Conservation (phyloP, 1,140 invertebrate species). For the Lutraria rhynchaena region DNA sequence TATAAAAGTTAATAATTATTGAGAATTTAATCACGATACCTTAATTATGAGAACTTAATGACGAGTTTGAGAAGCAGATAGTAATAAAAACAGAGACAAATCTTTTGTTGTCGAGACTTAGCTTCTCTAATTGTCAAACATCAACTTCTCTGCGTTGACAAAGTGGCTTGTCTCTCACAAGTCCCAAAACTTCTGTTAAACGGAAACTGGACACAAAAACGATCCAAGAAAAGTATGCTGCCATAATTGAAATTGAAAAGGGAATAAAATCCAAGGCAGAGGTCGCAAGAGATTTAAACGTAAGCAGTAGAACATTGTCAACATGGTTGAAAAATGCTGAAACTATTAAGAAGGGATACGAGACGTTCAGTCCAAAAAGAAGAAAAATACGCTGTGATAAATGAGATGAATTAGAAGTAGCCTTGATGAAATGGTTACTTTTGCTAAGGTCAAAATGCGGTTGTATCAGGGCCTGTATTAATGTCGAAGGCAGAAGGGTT, state of each 20-base stretch:
- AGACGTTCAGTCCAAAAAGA: conserved; percentile 15
- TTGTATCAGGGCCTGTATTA: neutral
- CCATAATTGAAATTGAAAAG: conserved; percentile 23
- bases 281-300: conserved; percentile 4
- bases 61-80: too few species aligned
- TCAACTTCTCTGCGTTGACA: too few species aligned
- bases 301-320: conserved; percentile 13
- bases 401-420: conserved; percentile 26
- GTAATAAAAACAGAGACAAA: too few species aligned
- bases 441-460: neutral
- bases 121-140: too few species aligned
- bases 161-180: too few species aligned
- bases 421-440: neutral
- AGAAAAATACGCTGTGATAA: conserved; percentile 6
- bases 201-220: neutral
- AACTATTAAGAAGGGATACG: conserved; percentile 17
- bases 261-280: conserved; percentile 15
- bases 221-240: conserved; percentile 15
- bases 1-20: too few species aligned
- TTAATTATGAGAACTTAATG: too few species aligned
- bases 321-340: conserved; percentile 31
- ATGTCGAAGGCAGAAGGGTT: neutral
- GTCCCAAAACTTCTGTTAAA: too few species aligned
- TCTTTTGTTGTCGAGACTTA: too few species aligned
- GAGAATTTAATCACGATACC: too few species aligned